Evolutionary conservation across 1,140 invertebrate species (phyloP).

Genomic region (Triops cancriformis): DNA sequence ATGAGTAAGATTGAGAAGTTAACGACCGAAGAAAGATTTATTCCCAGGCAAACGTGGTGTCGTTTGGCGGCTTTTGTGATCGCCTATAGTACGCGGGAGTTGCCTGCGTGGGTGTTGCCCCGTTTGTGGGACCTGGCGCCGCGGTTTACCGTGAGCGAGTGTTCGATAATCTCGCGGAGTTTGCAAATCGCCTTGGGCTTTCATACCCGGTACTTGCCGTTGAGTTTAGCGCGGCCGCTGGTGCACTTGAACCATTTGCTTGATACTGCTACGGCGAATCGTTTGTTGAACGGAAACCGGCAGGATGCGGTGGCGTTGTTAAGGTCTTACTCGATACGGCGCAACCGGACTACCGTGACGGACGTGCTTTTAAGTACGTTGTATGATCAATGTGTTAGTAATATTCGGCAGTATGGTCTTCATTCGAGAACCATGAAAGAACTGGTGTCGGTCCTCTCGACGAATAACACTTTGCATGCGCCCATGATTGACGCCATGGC

Average conservation of each 20-base stretch:
- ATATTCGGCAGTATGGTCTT: neutral
- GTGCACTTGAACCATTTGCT: conserved; percentile 10
- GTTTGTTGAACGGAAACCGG: neutral
- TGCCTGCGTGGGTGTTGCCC: conserved; percentile 28
- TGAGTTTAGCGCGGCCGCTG: conserved; percentile 35
- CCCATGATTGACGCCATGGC: conserved; percentile 41
- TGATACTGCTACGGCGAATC: neutral
- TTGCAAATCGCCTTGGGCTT: conserved; percentile 25
- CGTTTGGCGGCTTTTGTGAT: conserved; percentile 42
- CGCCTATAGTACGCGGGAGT: conserved; percentile 36
- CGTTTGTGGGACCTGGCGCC: conserved; percentile 28
- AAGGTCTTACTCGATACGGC: neutral
- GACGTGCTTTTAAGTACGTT: neutral
- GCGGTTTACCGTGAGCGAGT: conserved; percentile 30
- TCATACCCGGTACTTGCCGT: conserved; percentile 32
- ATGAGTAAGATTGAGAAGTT: conserved; percentile 38
- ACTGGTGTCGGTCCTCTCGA: neutral
- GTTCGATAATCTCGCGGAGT: conserved; percentile 28
- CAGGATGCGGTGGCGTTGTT: neutral
- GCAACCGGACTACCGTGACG: neutral
- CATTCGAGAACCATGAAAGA: conserved; percentile 13
- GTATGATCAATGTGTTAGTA: conserved; percentile 5
- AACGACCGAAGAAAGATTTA: conserved; percentile 30
- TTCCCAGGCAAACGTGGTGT: neutral
- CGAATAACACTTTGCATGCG: conserved; percentile 25